Conservation (phyloP, 2,113 vertebrate species). For the Lepus americanus region DNA sequence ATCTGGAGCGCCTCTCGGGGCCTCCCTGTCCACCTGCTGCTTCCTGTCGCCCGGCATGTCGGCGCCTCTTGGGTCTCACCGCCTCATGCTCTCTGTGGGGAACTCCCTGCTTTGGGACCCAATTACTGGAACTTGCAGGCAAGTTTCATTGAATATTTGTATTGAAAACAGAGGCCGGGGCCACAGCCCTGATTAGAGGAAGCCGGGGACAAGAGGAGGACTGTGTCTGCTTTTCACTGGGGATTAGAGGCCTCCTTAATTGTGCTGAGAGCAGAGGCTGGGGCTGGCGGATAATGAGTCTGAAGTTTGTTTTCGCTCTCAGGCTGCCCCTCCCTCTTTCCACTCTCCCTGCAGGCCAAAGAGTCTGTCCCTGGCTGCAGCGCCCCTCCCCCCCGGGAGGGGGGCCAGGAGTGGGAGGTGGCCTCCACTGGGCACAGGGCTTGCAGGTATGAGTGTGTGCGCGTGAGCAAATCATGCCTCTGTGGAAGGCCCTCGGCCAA, state of each 20-base stretch:
- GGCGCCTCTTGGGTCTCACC: not conserved
- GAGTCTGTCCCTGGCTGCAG: not conserved
- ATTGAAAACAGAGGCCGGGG: slow-evolving; percentile 82
- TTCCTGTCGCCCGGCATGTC: not conserved
- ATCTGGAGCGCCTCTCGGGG: not conserved
- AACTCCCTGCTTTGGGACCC: slow-evolving; percentile 55
- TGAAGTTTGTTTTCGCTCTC: slow-evolving; percentile 81
- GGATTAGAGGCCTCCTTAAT: slow-evolving; percentile 85
- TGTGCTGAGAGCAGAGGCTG: slow-evolving; percentile 81
- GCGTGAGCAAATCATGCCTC: not conserved
- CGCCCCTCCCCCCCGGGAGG: not conserved
- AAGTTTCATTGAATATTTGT: slow-evolving; percentile 89
- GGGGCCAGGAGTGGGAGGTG: not conserved
- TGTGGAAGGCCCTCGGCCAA: not conserved
- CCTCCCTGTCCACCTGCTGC: not conserved
- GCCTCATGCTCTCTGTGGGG: slow-evolving; percentile 51
- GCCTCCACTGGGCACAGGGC: not conserved
- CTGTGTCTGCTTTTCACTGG: slow-evolving; percentile 85
- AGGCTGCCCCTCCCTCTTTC: slow-evolving; percentile 49
- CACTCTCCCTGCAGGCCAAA: not conserved
- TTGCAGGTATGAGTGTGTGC: rapidly evolving
- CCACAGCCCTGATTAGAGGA: slow-evolving; percentile 76
- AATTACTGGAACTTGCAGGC: slow-evolving; percentile 82
- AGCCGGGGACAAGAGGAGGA: slow-evolving; percentile 70
- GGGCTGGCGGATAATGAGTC: slow-evolving; percentile 82